Base-by-base conservation (phyloP, 2,888 invertebrate species). In the Rhagonycha fulva region DNA sequence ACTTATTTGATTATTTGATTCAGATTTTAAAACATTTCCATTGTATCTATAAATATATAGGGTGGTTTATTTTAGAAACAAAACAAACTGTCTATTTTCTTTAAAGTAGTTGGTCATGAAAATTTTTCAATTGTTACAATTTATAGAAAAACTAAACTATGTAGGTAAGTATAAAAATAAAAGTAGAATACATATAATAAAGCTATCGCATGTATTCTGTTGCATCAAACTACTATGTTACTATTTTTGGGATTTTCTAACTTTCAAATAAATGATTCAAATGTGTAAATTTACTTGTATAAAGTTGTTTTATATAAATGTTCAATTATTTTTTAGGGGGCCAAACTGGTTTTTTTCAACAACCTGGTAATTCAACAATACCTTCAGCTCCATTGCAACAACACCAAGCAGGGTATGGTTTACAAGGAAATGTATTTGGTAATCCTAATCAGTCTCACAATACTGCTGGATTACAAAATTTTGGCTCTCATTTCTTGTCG, bases 401-500 rank as follows among this genome's bases (percentile, higher is more conserved):
- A 82, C 88, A 85, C 80, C 87, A 84, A 84, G 87, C 83, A 79
- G 87, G 87, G 72, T 90, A 88, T 81, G 88, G 89, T 19, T 84
- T 90, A 67, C 90, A 89, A 80, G 88, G 88, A 14, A 90, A 89
- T 82, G 89, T 90, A 47, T 89, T 88, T 78, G 87, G 88, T 19
- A 87, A 86, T 14, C 88, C 87, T 77, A 88, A 84, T 79, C 89
- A 89, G 78, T 87, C 87, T 23, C 88, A 88, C 80, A 87, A 86
- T 24, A 88, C 85, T 82, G 89, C 90, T 4, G 89, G 89, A 74
- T 84, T 91, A 79, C 91, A 90, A 81, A 90, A 88, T 80, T 88
- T 86, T 78, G 85, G 86, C 68, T 91, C 91, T 9, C 91, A 91
- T 82, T 92, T 91, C 83, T 86, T 92, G 79, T 91, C 91, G 0